Percentiles rank a stretch among this genome's conserved stretches.
Conservation (phyloP, 2,888 invertebrate genomes). For the Epinotia ramella region DNA sequence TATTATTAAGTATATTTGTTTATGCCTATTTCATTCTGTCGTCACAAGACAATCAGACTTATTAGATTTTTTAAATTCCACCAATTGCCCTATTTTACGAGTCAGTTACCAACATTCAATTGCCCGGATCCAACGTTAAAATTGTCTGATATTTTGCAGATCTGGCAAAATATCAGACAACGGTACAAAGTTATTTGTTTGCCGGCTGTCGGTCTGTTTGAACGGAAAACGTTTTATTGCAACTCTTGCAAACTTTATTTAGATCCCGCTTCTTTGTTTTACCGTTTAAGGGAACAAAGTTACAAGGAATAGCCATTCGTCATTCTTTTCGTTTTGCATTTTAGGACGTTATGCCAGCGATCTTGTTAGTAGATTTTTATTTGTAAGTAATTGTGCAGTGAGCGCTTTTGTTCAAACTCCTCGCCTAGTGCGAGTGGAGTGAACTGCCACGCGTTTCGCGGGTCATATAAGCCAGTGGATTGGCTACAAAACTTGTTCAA, state of each 20-base stretch:
- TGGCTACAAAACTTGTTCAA: too few relatives aligned
- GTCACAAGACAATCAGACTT: too few relatives aligned
- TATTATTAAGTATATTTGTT: too few relatives aligned
- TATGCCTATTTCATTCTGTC: too few relatives aligned
- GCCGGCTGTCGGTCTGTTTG: constrained; percentile 17
- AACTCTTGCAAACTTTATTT: constrained; percentile 25
- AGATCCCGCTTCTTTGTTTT: constrained; percentile 32
- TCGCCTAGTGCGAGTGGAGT: too few relatives aligned
- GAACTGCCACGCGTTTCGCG: too few relatives aligned
- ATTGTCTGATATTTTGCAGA: neutral
- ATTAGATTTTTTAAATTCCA: neutral
- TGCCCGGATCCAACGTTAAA: neutral
- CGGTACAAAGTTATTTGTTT: constrained; percentile 30
- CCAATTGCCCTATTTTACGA: neutral
- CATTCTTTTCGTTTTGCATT: neutral
- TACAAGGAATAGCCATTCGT: neutral
- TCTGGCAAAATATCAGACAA: constrained; percentile 14
- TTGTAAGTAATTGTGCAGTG: too few relatives aligned
- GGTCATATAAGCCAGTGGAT: too few relatives aligned
- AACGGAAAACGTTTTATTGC: constrained; percentile 35
- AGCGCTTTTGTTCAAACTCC: too few relatives aligned
- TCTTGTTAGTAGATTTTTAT: neutral
- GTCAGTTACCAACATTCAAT: neutral
- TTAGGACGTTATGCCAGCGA: neutral
- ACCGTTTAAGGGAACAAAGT: constrained; percentile 13